Evolutionary conservation across 2,113 vertebrate genomes (phyloP), one percentile per base, ranked within the genome.

Genomic region (Ailurus styani): DNA sequence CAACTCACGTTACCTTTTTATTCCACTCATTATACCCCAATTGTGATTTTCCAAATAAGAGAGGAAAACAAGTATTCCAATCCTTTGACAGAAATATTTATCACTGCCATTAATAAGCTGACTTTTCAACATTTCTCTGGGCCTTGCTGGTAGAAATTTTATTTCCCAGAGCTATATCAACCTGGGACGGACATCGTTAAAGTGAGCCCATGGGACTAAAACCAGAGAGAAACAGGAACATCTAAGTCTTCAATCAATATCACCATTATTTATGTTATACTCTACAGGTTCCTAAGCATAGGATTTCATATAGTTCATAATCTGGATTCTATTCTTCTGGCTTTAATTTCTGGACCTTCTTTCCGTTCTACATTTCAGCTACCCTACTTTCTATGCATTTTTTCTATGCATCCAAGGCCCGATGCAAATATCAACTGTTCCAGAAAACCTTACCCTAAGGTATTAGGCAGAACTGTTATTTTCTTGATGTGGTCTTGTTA

Each of bases 101-200:
- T 91, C n/a, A 73, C 64, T 87, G 54, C 96, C 96, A 95, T 91
- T 90, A 93, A 84, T 62, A 54, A 95, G 87, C 7, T 91, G n/a
- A 11, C 31, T 96, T 90, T 85, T 91, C 94, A 95, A 83, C 10
- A 93, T 70, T 91, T 11, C 10, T 87, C 23, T 88, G 27, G 72
- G 18, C 55, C 82, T 93, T 91, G 21, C 9, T 34, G 52, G 17
- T 87, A 88, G 55, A 86, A 77, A 95, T 93, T 64, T 91, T 57
- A 87, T 45, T 93, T 93, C 27, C 52, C 37, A 60, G 57, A 83
- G n/a, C 45, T 88, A 47, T 86, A 55, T 64, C 17, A 93, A 52
- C 45, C 34, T 31, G 34, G 9, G 42, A 68, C 68, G 7, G 83
- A 68, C 34, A 64, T 25, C 45, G 83, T 29, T 40, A 87, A 91